These are phyloP conservation scores for Agonopterix subpropinquella DNA, from an alignment of 2,888 invertebrate genomes.

Conservation along the genomic window DNA sequence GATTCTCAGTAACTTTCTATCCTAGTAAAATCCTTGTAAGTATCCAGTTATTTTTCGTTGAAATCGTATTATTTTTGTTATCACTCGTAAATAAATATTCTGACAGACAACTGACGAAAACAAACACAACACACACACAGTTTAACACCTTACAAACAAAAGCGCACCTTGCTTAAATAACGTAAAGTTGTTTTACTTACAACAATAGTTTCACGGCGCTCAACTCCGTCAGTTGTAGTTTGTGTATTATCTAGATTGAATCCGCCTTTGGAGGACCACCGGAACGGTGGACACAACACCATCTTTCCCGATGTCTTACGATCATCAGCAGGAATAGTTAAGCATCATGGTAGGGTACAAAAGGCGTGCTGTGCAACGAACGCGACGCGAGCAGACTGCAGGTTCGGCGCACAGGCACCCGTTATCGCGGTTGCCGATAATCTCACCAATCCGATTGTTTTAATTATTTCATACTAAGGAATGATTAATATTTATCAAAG, in stretches of 20 bases:
- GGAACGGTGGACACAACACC: slow-evolving; percentile 67
- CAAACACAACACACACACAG: not conserved
- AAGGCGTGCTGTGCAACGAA: slow-evolving; percentile 39
- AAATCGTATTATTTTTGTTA: no score
- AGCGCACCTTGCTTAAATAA: not conserved
- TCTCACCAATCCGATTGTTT: slow-evolving; percentile 68
- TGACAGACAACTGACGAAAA: not conserved
- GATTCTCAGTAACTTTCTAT: no score
- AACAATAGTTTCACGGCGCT: slow-evolving; percentile 50
- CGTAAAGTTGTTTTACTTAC: slow-evolving; percentile 35
- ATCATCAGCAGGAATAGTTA: not conserved
- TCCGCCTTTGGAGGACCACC: slow-evolving; percentile 54
- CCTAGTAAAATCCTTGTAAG: no score
- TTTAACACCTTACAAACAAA: not conserved
- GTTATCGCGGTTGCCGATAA: slow-evolving; percentile 62
- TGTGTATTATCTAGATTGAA: slow-evolving; percentile 36
- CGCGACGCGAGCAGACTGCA: slow-evolving; percentile 55
- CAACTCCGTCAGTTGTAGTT: slow-evolving; percentile 16
- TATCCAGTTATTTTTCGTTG: no score
- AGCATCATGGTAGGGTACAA: not conserved
- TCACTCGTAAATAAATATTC: no score
- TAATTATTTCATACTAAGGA: slow-evolving; percentile 67
- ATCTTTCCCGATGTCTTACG: slow-evolving; percentile 25
- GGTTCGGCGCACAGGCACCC: slow-evolving; percentile 42
- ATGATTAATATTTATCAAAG: slow-evolving; percentile 62